phyloP scores from a whole-genome alignment of 92 coral and sea anemone genomes.

The Blastomussa wellsi region DNA sequence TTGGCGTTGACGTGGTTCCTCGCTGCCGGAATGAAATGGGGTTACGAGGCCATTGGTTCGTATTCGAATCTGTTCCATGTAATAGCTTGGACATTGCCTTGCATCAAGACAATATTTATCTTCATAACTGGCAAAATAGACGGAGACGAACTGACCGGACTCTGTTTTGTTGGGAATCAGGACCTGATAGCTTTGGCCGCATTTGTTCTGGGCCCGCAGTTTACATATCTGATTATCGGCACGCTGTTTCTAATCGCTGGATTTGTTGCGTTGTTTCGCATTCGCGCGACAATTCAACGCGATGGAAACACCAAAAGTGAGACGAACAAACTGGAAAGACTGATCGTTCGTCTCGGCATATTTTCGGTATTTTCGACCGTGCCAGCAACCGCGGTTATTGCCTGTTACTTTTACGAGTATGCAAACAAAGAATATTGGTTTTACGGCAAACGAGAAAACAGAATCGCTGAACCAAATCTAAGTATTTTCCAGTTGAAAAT shows the following conservation, averaged over 20 bases:
- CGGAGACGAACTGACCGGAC: slow-evolving; percentile 97
- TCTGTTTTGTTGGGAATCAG: slow-evolving; percentile 97
- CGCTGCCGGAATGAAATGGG: slow-evolving; percentile 99
- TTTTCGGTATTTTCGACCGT: slow-evolving; percentile 89
- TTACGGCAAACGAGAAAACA: slow-evolving; percentile 76
- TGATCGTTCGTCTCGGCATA: slow-evolving; percentile 90
- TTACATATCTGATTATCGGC: slow-evolving; percentile 97
- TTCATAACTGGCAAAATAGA: slow-evolving; percentile 94
- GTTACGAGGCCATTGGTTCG: slow-evolving; percentile 88
- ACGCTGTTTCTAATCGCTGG: slow-evolving; percentile 94
- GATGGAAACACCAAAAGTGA: slow-evolving; percentile 70
- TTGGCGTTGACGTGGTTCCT: slow-evolving; percentile 96
- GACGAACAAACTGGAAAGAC: slow-evolving; percentile 88
- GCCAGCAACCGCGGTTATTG: slow-evolving; percentile 89
- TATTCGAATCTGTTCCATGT: slow-evolving; percentile 94
- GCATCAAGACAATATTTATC: slow-evolving; percentile 90
- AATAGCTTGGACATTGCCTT: slow-evolving; percentile 92
- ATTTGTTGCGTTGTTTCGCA: slow-evolving; percentile 87
- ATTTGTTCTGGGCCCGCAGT: slow-evolving; percentile 98
- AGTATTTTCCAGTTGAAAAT: slow-evolving; percentile 84
- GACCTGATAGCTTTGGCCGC: slow-evolving; percentile 97
- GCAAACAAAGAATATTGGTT: slow-evolving; percentile 95
- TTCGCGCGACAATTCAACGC: slow-evolving; percentile 78
- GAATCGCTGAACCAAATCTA: slow-evolving; percentile 87
- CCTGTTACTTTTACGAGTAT: slow-evolving; percentile 94